phyloP scores from a whole-genome alignment of 1,140 invertebrate species.

The Chlorops oryzae region DNA sequence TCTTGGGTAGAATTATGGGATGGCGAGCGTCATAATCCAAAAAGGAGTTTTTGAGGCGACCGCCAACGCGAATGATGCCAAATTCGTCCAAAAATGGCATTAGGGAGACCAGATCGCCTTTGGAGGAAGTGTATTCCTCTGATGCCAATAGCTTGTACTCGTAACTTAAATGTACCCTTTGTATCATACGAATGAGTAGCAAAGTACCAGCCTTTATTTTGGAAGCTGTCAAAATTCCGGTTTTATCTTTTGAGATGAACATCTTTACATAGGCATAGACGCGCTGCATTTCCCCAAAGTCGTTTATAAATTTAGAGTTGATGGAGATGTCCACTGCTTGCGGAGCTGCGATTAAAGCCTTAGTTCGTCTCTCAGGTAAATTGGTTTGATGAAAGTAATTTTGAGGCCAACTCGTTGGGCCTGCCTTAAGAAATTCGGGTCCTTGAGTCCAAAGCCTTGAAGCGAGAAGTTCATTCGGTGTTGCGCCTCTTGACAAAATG shows the following conservation, averaged over 20 bases:
- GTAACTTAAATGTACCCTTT: conserved; percentile 4
- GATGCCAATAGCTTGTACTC: not conserved
- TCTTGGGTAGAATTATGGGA: conserved; percentile 13
- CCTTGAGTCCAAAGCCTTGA: no score
- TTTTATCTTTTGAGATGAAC: not conserved
- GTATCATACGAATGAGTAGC: conserved; percentile 7
- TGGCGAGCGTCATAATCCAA: conserved; percentile 13
- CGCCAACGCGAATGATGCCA: conserved; percentile 26
- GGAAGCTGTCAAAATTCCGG: not conserved
- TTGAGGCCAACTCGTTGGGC: no score
- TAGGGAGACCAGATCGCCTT: conserved; percentile 8
- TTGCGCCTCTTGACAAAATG: conserved; percentile 29
- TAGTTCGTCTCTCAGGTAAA: not conserved
- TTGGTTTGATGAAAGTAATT: no score
- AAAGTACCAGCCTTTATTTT: conserved; percentile 6
- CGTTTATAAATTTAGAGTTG: conserved; percentile 11
- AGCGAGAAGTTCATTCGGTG: no score
- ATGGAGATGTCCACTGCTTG: not conserved
- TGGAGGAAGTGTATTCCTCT: not conserved
- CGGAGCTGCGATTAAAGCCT: not conserved
- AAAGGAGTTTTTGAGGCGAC: conserved; percentile 22
- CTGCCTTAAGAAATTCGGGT: no score
- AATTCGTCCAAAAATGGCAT: conserved; percentile 21
- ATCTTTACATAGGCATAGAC: conserved; percentile 4
- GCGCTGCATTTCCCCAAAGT: conserved; percentile 7